Evolutionary conservation across 2,113 vertebrate genomes (phyloP), one percentile per base, ranked within the genome.

Genomic region (Limanda limanda): DNA sequence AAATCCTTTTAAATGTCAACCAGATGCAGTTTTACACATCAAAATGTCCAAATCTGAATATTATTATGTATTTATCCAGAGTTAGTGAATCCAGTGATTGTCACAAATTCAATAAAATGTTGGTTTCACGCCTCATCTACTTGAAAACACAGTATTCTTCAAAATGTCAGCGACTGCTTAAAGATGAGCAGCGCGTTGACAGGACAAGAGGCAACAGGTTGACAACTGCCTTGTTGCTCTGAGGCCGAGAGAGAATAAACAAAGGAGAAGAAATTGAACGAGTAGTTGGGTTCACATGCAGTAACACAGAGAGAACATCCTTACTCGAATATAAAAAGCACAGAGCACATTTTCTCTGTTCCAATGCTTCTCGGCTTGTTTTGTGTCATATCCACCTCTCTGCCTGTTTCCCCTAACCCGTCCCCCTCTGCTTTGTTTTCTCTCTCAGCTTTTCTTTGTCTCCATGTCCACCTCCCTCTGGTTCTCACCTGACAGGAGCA

Each of bases 401-500:
- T n/a, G 14, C 9, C 45, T n/a, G 7, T 54, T 3, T 54, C 51
- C n/a, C 2, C 14, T 18, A 7, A 54, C 51, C 20, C 51, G 14
- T 45, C 18, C n/a, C n/a, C 54, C 8, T 3, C n/a, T 24, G 54
- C 56, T 40, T 71, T 51, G 47, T 51, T 78, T 55, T 60, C 61
- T 68, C 71, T 37, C 17, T 21, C 35, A 37, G 35, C 31, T 25
- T 27, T 45, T 21, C 21, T 55, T 48, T 23, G 35, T 14, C 62
- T 65, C 66, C 1, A 14, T 2, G 5, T 76, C 58, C 59, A 61
- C 31, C 74, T 42, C 27, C 20, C 35, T 35, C 71, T 55, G 76
- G 51, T 56, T 52, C 89, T 92, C 68, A 95, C 91, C 97, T 99
- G 97, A 87, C 98, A 99, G 0, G 97, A 99, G 88, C 98, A 99